A percentile compares a stretch with the other conserved stretches of the same genome.
Evolutionary conservation across 1,140 invertebrate genomes (phyloP).

Genomic region (Homalodisca vitripennis): DNA sequence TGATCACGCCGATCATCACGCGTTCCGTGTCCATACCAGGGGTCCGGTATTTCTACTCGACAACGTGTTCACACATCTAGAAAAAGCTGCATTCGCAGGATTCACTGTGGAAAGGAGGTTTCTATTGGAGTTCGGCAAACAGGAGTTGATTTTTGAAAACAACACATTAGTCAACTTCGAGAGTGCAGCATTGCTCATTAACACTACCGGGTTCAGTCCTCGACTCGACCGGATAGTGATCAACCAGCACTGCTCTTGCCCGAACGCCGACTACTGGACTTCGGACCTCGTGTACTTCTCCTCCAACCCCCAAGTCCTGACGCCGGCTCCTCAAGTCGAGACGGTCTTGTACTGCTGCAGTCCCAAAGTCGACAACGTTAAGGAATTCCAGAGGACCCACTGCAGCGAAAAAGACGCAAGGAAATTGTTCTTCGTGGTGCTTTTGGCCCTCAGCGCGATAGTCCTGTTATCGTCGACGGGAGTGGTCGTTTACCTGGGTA

Average conservation of each 20-base stretch:
- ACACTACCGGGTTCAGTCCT: constrained; percentile 53
- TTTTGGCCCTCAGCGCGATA: constrained; percentile 44
- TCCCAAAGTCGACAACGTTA: constrained; percentile 34
- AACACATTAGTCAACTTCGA: constrained; percentile 59
- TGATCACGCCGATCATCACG: constrained; percentile 59
- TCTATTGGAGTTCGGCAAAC: constrained; percentile 41
- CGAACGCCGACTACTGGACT: constrained; percentile 49
- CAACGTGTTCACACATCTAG: constrained; percentile 58
- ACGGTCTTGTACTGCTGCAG: constrained; percentile 37
- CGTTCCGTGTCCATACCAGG: constrained; percentile 59
- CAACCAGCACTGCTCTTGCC: constrained; percentile 60
- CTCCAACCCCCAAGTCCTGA: constrained; percentile 39
- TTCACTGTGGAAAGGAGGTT: constrained; percentile 52
- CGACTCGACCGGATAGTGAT: constrained; percentile 59
- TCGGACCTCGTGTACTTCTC: constrained; percentile 51
- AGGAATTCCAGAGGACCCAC: constrained; percentile 29
- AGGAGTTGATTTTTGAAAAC: constrained; percentile 62
- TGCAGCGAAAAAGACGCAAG: constrained; percentile 40
- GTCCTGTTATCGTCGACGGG: too few relatives aligned
- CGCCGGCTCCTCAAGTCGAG: constrained; percentile 36
- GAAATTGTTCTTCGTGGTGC: too few relatives aligned
- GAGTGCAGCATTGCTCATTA: constrained; percentile 58
- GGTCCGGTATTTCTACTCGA: constrained; percentile 64
- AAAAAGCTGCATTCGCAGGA: constrained; percentile 59
- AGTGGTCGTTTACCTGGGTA: constrained; percentile 42